phyloP scores from a whole-genome alignment of 2,797 vertebrate genomes.

The Centroberyx gerrardi region DNA sequence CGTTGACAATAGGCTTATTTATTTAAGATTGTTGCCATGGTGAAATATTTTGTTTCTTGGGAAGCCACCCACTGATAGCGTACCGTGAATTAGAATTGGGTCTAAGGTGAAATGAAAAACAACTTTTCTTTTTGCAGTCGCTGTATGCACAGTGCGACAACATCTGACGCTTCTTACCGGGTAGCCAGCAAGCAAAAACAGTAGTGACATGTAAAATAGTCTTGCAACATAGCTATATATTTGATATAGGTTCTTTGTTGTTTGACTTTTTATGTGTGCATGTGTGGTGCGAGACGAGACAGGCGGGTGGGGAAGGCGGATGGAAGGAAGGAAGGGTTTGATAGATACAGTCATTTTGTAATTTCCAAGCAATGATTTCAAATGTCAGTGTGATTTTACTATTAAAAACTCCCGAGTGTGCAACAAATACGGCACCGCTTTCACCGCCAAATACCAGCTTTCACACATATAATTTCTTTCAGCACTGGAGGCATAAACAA shows the following conservation, averaged over 20 bases:
- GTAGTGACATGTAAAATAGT: conserved; percentile 21
- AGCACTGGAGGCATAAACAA: too few species aligned
- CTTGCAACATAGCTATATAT: not conserved
- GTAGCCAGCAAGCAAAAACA: not conserved
- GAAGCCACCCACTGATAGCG: conserved; percentile 13
- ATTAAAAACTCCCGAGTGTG: conserved; percentile 9
- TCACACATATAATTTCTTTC: not conserved
- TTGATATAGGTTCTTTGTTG: conserved; percentile 11
- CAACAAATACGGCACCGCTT: conserved; percentile 6
- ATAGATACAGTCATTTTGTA: conserved; percentile 1
- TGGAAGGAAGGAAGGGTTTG: conserved; percentile 5
- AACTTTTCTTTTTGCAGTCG: conserved; percentile 1
- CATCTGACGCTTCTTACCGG: not conserved
- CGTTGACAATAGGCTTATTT: conserved; percentile 14
- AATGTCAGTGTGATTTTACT: conserved; percentile 18
- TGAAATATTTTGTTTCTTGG: conserved; percentile 34
- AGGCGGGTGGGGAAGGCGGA: not conserved
- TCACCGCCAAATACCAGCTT: conserved; percentile 8
- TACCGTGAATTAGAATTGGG: conserved; percentile 16
- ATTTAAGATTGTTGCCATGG: conserved; percentile 20
- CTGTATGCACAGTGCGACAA: conserved; percentile 17
- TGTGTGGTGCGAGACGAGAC: conserved; percentile 1
- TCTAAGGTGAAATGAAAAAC: conserved; percentile 42
- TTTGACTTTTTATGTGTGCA: conserved; percentile 12
- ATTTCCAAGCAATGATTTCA: conserved; percentile 16